These are phyloP conservation scores for Heterohyrax brucei DNA, from an alignment of 2,797 vertebrate species.

Conservation along the genomic window DNA sequence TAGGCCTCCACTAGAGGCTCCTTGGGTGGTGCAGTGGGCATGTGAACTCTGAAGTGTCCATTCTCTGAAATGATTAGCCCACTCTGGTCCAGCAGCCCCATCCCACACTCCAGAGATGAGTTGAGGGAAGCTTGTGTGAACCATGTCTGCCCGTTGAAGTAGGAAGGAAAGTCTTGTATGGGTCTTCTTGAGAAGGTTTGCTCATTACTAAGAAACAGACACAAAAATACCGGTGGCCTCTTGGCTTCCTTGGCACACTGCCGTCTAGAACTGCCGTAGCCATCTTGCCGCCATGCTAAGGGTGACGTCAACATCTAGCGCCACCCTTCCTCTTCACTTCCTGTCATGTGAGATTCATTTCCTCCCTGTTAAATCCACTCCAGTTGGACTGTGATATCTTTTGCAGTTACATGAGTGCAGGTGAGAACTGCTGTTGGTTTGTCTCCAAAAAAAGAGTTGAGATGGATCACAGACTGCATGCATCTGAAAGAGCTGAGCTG, in stretches of 20 bases:
- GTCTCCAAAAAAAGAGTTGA: not conserved
- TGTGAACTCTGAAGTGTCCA: not conserved
- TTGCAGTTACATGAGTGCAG: not conserved
- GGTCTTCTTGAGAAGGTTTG: not conserved
- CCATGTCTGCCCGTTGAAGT: not conserved
- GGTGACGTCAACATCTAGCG: not conserved
- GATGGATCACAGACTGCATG: not conserved
- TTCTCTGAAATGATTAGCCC: not conserved
- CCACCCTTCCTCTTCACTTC: not conserved
- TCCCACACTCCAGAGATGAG: not conserved
- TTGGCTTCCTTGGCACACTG: not conserved
- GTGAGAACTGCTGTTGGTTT: not conserved
- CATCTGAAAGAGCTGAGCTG: not conserved
- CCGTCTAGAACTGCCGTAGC: not conserved
- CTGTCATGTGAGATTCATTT: not conserved
- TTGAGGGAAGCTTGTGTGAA: not conserved
- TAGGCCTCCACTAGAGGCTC: not conserved
- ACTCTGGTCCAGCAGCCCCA: fast-evolving
- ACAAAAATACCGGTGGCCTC: not conserved
- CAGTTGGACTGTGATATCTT: slow-evolving; percentile 39
- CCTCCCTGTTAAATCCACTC: not conserved
- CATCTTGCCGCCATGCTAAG: not conserved
- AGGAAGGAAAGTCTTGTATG: not conserved
- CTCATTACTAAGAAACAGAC: slow-evolving; percentile 33
- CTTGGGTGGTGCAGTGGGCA: not conserved